Evolutionary conservation across 2,797 vertebrate genomes (phyloP), one percentile per base, ranked within the genome.

Genomic region (Phrynocephalus guinanensis): DNA sequence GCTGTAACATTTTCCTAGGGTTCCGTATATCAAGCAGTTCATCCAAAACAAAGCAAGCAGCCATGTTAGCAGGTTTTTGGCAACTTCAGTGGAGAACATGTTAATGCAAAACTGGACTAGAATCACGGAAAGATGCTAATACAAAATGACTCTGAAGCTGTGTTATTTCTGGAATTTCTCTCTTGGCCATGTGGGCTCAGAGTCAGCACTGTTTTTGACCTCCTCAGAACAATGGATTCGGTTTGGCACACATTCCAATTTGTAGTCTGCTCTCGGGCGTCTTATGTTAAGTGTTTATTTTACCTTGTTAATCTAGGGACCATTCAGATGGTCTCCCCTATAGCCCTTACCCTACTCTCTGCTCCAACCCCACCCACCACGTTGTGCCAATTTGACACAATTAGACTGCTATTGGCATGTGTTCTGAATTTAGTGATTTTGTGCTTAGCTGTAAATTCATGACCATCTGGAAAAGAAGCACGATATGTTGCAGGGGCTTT

Each of bases 101-200:
- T 13, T 60, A 90, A 44, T 82, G 81, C 60, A 48, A 90, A 92
- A 86, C 86, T 83, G 88, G 66, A 93, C 86, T 80, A 90, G 89
- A 85, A 83, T 89, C 60, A 87, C 78, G 30, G 77, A 91, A 94
- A 94, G 87, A 81, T 93, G 70, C 44, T 93, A 83, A 79, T 79
- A 66, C 76, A 87, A 77, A 78, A 88, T 22, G 72, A 91, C 38
- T 91, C 86, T 79, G 85, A 87, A 81, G 77, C 90, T 76, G 76
- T 24, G 44, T 89, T 90, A 95, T 76, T 86, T 92, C 80, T 91
- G 86, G 68, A 95, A 94, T 94, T 87, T 84, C 90, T 76, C 0
- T 20, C 11, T 13, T 50, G 87, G 79, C 26, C 30, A 7, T 75
- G 3, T 20, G 92, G 79, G 13, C 15, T 78, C 13, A 72, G 26